Base-by-base conservation (phyloP, 2,888 invertebrate genomes). In the Parnassius orleans region DNA sequence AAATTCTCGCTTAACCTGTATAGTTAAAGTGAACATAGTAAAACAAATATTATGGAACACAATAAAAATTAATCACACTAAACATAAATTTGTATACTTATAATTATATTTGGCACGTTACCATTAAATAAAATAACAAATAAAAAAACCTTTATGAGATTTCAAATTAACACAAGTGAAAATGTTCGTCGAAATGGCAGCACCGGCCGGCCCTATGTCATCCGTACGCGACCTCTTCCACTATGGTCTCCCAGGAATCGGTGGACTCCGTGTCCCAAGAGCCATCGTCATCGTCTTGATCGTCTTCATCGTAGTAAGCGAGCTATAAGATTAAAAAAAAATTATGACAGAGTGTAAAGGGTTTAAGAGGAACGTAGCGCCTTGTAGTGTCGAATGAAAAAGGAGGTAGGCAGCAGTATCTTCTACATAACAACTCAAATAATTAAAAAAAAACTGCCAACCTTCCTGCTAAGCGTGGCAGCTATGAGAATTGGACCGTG, bases 171-270 rank as follows among this genome's bases (percentile, higher is more conserved):
- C 46, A 47, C 33, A 52, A 57, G 54, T 15, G 60, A 43, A 33
- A 14, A 48, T 64, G 60, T 46, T 61, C 54, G 19, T 11, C 10
- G 12, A 24, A 24, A 11, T 24, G 51, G 51, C 51, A 14, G 33
- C 44, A 46, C n/a, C 41, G 14, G 41, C 33, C 14, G 10, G 48
- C 14, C 14, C 10, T 9, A 33, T 51, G 57, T 89, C 87, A 90
- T 48, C 87, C 89, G 63, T 86, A 86, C 0, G 86, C 86, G 19
- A 86, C 88, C 68, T 92, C 91, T 65, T 92, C 92, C 0, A 85
- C 86, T 53, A 92, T 87, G 43, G 91, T 92, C 73, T 92, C 92
- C 91, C 92, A 92, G 11, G 91, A 92, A 72, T 84, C 90, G 0
- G 84, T 84, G 62, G 91, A 88, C 46, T 83, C 84, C 0, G 84